phyloP scores from a whole-genome alignment of 2,888 invertebrate species.

The Leucophenga montana region DNA sequence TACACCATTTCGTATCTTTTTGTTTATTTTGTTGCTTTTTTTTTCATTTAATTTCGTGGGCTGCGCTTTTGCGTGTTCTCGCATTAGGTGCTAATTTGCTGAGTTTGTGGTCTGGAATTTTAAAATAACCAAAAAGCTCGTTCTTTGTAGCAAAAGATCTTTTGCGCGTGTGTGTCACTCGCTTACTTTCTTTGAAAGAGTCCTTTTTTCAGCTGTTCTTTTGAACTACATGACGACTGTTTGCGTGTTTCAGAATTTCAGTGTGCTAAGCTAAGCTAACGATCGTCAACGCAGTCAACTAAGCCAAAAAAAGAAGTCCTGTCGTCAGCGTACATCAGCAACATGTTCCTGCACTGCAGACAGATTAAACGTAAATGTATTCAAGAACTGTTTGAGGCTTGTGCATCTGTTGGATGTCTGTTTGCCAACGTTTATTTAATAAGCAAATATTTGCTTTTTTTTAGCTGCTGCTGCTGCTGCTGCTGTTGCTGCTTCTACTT shows the following conservation, averaged over 20 bases:
- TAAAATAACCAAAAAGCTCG: conserved; percentile 41
- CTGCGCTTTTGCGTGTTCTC: conserved; percentile 15
- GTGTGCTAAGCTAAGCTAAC: no score
- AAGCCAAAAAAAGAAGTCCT: no score
- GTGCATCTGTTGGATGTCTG: conserved; percentile 42
- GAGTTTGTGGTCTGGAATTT: conserved; percentile 42
- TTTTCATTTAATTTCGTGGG: conserved; percentile 29
- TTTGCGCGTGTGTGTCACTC: conserved; percentile 35
- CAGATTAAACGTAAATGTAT: no score
- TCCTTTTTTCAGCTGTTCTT: conserved; percentile 31
- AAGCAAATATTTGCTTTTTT: conserved; percentile 60
- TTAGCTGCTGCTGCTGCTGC: conserved; percentile 29
- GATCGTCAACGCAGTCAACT: no score
- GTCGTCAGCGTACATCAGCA: no score
- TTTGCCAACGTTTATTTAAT: conserved; percentile 48
- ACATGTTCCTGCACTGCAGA: no score
- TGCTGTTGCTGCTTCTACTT: conserved; percentile 11
- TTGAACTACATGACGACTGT: not conserved
- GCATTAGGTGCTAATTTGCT: conserved; percentile 57
- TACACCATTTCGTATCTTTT: conserved; percentile 26
- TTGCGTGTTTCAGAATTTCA: conserved; percentile 16
- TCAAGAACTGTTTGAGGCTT: no score
- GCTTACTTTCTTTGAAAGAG: conserved; percentile 3
- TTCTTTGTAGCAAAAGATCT: conserved; percentile 42
- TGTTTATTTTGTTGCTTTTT: conserved; percentile 25